These are phyloP conservation scores for Drosophila ironensis DNA, from an alignment of 1,140 invertebrate species.

Conservation along the genomic window DNA sequence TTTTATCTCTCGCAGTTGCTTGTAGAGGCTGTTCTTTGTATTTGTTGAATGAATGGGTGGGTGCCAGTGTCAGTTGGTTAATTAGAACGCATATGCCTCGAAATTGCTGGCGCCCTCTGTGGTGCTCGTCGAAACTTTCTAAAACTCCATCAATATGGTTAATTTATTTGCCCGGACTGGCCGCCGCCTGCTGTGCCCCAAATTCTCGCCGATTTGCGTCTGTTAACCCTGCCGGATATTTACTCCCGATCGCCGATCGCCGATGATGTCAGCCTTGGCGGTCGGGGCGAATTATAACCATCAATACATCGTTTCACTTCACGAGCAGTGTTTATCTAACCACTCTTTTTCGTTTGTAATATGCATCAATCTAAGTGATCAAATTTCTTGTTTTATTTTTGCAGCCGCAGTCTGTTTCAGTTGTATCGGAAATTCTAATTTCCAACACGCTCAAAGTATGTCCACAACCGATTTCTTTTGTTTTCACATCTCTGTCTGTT, in stretches of 20 bases:
- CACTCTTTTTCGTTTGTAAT: conserved; percentile 15
- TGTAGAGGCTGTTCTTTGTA: background rate
- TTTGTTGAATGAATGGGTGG: background rate
- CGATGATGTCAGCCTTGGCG: conserved; percentile 31
- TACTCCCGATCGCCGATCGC: background rate
- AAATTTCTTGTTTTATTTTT: conserved; percentile 54
- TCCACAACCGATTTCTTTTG: conserved; percentile 40
- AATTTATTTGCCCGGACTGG: conserved; percentile 19
- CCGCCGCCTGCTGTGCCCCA: conserved; percentile 29
- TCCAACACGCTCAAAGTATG: conserved; percentile 75
- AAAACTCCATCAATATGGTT: conserved; percentile 35
- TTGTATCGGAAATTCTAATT: conserved; percentile 74
- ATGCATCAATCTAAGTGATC: conserved; percentile 21
- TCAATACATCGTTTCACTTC: conserved; percentile 24
- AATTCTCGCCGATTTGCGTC: conserved; percentile 37
- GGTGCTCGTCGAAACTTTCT: conserved; percentile 32
- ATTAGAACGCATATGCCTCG: conserved; percentile 67
- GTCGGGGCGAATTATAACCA: conserved; percentile 25
- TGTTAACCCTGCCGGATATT: conserved; percentile 27
- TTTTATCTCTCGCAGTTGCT: conserved; percentile 55
- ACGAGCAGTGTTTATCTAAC: conserved; percentile 23
- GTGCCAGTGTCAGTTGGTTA: conserved; percentile 60
- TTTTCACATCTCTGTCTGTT: conserved; percentile 24
- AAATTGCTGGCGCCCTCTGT: conserved; percentile 39
- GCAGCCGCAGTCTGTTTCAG: conserved; percentile 69